Conservation (phyloP, 2,797 vertebrate genomes). For the Mormyrops attenuatus region DNA sequence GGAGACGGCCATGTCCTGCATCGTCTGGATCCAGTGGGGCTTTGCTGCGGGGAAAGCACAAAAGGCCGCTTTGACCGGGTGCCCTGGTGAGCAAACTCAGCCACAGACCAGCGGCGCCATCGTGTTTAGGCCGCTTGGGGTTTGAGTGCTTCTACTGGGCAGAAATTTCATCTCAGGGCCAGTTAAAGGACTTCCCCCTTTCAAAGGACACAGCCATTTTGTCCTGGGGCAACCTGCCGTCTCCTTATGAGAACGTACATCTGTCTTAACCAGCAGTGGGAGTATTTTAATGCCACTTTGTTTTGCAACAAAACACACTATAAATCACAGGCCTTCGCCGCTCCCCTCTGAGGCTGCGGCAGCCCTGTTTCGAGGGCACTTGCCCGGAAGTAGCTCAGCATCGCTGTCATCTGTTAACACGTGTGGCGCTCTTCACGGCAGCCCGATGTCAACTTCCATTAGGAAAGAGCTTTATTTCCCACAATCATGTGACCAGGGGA, state of each 20-base stretch:
- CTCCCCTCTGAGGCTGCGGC: neutral
- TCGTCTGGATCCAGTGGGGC: slow-evolving; percentile 84
- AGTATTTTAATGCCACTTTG: slow-evolving; percentile 18
- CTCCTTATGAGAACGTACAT: neutral
- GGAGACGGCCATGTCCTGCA: slow-evolving; percentile 70
- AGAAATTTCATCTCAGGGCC: neutral
- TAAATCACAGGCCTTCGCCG: neutral
- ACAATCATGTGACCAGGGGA: neutral
- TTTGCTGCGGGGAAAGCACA: slow-evolving; percentile 65
- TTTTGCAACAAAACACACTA: slow-evolving; percentile 16
- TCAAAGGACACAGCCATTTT: neutral
- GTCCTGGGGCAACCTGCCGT: neutral
- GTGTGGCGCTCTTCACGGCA: neutral
- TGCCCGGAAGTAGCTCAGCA: slow-evolving; percentile 23
- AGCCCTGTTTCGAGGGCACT: slow-evolving; percentile 9
- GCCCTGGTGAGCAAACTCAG: neutral
- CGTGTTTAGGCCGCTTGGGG: neutral
- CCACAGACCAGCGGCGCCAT: neutral
- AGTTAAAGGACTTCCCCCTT: neutral
- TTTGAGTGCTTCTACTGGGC: neutral
- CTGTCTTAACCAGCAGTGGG: neutral
- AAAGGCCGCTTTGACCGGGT: slow-evolving; percentile 10
- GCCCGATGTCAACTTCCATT: slow-evolving; percentile 14
- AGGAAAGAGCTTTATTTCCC: slow-evolving; percentile 22
- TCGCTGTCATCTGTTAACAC: slow-evolving; percentile 17